Evolutionary conservation across 2,797 vertebrate genomes (phyloP).

Genomic region (Rhodeus uyekii): DNA sequence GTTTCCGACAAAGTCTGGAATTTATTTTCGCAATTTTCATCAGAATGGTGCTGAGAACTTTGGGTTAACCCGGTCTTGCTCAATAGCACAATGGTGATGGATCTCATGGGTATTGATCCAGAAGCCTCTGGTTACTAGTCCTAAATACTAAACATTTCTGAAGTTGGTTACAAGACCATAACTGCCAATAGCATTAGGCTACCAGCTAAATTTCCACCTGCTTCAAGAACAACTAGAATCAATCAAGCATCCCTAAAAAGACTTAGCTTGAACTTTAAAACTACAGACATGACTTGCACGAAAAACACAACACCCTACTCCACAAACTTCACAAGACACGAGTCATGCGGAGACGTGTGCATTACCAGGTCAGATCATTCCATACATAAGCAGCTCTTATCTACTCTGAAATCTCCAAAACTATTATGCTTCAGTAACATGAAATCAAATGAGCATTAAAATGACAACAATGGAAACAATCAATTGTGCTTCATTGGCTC

Average conservation of each 20-base stretch:
- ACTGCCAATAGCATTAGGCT: conserved; percentile 44
- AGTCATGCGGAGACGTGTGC: not conserved
- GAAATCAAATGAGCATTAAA: not conserved
- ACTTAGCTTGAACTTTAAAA: not conserved
- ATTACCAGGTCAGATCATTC: not conserved
- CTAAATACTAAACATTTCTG: not conserved
- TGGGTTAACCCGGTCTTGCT: not conserved
- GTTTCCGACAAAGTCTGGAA: not conserved
- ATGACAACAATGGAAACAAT: not conserved
- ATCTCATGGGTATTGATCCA: conserved; percentile 3
- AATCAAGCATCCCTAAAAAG: not conserved
- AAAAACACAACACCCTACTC: not conserved
- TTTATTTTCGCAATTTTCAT: conserved; percentile 3
- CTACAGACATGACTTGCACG: not conserved
- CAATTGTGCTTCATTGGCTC: not conserved
- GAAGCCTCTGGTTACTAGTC: not conserved
- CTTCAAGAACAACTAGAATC: conserved; percentile 26
- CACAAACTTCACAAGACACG: not conserved
- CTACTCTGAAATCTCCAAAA: not conserved
- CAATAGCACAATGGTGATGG: not conserved
- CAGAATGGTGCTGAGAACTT: not conserved
- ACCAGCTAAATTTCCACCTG: conserved; percentile 12
- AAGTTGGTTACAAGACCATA: conserved; percentile 39
- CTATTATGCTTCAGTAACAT: not conserved
- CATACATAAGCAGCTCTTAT: not conserved